Conservation (phyloP, 2,797 vertebrate species). For the Petrocephalus sullivani region DNA sequence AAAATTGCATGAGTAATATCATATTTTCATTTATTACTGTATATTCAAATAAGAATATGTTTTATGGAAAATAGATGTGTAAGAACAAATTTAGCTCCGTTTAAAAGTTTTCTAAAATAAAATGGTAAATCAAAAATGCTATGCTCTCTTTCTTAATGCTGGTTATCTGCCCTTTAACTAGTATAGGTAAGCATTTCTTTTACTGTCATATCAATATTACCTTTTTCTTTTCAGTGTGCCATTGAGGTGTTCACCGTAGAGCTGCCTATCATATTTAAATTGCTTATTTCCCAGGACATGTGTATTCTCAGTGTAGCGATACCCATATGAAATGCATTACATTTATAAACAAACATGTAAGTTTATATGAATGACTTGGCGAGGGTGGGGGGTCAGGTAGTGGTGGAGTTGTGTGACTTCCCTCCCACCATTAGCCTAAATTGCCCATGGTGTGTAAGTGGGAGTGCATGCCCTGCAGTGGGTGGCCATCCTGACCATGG, state of each 20-base stretch:
- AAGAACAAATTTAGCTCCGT: conserved; percentile 62
- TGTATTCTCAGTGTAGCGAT: background rate
- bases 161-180: background rate
- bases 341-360: background rate
- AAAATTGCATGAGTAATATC: conserved; percentile 68
- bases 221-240: background rate
- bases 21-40: conserved; percentile 62
- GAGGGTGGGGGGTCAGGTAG: background rate
- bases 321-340: background rate
- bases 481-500: background rate
- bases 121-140: conserved; percentile 54
- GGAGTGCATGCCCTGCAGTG: background rate
- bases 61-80: conserved; percentile 74
- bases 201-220: background rate
- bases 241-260: background rate
- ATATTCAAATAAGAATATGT: conserved; percentile 51
- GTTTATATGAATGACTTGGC: background rate
- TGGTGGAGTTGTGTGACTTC: background rate
- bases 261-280: background rate
- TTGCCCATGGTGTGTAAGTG: background rate
- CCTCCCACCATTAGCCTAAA: background rate
- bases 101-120: conserved; percentile 77
- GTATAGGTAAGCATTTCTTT: background rate
- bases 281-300: background rate
- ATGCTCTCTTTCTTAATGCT: conserved; percentile 31